Evolutionary conservation across 2,888 invertebrate genomes (phyloP).

Genomic region (Nymphalis urticae): DNA sequence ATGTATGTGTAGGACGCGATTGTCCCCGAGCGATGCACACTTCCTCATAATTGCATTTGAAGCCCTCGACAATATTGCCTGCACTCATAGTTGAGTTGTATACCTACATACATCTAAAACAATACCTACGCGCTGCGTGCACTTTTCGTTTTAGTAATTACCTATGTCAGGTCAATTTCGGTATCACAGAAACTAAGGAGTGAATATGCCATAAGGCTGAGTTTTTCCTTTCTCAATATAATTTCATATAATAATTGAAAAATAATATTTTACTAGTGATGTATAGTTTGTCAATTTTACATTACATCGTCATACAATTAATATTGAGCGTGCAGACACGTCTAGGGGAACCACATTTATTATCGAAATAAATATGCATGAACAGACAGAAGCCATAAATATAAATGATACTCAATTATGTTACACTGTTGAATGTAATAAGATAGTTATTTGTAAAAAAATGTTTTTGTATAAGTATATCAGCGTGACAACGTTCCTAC

Average conservation of each 20-base stretch:
- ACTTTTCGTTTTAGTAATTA: background rate
- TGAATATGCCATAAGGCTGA: background rate
- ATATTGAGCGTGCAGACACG: background rate
- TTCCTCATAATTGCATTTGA: conserved; percentile 73
- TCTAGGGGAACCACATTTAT: conserved; percentile 1
- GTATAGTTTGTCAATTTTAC: background rate
- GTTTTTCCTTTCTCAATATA: background rate
- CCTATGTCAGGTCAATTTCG: background rate
- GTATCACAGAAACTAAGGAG: background rate
- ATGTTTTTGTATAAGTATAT: no score
- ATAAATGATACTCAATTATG: no score
- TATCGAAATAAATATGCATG: background rate
- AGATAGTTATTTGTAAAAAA: no score
- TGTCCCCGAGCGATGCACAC: conserved; percentile 57
- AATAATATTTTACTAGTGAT: no score
- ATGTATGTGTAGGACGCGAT: conserved; percentile 21
- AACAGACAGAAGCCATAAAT: background rate
- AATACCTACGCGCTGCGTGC: conserved; percentile 1
- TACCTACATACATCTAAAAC: conserved; percentile 41
- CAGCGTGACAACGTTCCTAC: no score
- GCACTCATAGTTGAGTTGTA: conserved; percentile 47
- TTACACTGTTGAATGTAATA: no score
- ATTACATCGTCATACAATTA: background rate
- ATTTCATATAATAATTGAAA: no score
- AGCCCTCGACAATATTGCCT: conserved; percentile 63